Evolutionary conservation across 2,888 invertebrate species (phyloP).

Genomic region (Ormia ochracea): DNA sequence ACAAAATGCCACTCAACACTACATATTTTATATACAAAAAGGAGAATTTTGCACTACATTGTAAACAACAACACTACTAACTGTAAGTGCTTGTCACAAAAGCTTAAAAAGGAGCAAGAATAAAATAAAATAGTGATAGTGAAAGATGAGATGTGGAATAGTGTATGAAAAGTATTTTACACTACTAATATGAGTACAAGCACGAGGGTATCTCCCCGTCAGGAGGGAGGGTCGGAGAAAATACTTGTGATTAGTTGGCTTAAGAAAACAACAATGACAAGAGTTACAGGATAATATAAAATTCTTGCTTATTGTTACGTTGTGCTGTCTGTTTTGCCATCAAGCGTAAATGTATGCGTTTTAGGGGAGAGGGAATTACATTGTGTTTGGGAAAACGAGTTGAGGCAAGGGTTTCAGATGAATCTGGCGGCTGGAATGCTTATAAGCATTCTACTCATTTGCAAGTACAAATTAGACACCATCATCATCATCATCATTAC

Average conservation of each 20-base stretch:
- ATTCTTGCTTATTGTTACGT: conserved; percentile 9
- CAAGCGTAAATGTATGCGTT: conserved; percentile 8
- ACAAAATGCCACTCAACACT: neutral
- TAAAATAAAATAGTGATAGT: neutral
- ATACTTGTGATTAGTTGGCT: conserved; percentile 39
- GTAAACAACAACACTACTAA: neutral
- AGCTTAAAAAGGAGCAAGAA: neutral
- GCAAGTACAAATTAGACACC: conserved; percentile 50
- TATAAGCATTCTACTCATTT: conserved; percentile 42
- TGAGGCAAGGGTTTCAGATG: conserved; percentile 3
- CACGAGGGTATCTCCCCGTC: no score
- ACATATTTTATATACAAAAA: neutral
- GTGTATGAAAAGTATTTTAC: conserved; percentile 22
- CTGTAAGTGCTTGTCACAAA: neutral
- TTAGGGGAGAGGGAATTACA: neutral
- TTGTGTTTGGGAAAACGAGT: neutral
- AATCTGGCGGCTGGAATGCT: conserved; percentile 39
- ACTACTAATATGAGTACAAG: no score
- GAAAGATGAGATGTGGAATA: conserved; percentile 17
- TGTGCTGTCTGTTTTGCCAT: neutral
- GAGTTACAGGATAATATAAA: neutral
- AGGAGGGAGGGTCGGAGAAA: conserved; percentile 9
- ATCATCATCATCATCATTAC: conserved; percentile 19
- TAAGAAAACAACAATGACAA: conserved; percentile 1
- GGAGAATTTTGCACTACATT: neutral